These are phyloP conservation scores for Lutraria rhynchaena DNA, from an alignment of 1,140 invertebrate genomes.

Conservation along the genomic window DNA sequence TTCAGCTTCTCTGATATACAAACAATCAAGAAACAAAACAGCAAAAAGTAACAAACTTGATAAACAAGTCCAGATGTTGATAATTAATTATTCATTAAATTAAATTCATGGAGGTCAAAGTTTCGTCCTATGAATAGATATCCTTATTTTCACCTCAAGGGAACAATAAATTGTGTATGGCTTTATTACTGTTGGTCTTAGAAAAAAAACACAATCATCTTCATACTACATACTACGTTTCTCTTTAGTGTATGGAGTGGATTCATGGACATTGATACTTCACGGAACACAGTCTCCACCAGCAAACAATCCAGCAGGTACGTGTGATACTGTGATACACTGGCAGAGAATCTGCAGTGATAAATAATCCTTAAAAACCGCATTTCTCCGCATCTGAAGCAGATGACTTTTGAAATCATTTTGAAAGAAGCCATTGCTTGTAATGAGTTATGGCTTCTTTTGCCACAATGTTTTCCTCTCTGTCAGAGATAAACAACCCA, in stretches of 20 bases:
- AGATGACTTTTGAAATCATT: no score
- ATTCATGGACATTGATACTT: conserved; percentile 31
- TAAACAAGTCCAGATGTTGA: not conserved
- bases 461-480: no score
- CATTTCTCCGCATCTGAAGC: no score
- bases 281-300: conserved; percentile 18
- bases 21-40: no score
- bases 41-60: no score
- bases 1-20: no score
- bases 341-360: not conserved
- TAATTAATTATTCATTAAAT: not conserved
- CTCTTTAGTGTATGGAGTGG: conserved; percentile 30
- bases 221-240: not conserved
- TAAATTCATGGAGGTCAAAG: not conserved
- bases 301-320: conserved; percentile 36
- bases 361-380: no score
- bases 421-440: no score
- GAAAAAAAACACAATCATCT: not conserved
- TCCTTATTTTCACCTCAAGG: not conserved
- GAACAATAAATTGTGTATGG: not conserved
- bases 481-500: no score
- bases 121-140: not conserved
- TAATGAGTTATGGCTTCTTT: no score
- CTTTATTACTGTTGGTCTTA: not conserved
- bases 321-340: not conserved